Percentiles rank a stretch among this genome's conserved stretches.
Evolutionary conservation across 2,888 invertebrate species (phyloP).

Genomic region (Cheilosia impressa): DNA sequence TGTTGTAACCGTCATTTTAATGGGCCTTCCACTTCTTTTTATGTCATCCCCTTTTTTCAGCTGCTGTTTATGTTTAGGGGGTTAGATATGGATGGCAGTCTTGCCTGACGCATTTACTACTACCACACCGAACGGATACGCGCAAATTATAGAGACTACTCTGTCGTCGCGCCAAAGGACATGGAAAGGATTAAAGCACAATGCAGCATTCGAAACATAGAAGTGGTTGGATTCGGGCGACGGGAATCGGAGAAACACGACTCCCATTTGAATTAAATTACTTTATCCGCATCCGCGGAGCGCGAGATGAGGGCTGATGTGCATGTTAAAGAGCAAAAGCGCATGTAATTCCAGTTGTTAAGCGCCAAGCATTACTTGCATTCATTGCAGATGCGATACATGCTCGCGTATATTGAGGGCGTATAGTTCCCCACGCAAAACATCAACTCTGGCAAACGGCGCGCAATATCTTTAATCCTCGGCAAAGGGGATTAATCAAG

Average conservation of each 20-base stretch:
- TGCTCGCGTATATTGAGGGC: conserved; percentile 31
- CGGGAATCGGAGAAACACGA: conserved; percentile 10
- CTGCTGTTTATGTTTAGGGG: conserved; percentile 20
- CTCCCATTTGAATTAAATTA: conserved; percentile 65
- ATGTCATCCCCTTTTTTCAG: conserved; percentile 28
- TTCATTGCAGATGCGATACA: conserved; percentile 44
- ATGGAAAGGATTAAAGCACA: conserved; percentile 50
- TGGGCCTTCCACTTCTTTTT: conserved; percentile 39
- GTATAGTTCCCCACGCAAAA: conserved; percentile 37
- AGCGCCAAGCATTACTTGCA: conserved; percentile 44
- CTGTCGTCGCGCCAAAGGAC: conserved; percentile 41
- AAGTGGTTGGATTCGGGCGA: neutral
- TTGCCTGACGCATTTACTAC: conserved; percentile 30
- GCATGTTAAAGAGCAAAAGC: conserved; percentile 70
- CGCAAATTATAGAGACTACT: conserved; percentile 71
- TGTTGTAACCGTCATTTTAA: conserved; percentile 61
- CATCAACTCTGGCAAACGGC: conserved; percentile 39
- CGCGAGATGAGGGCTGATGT: conserved; percentile 53
- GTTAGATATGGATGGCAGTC: conserved; percentile 2
- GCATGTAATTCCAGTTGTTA: conserved; percentile 64
- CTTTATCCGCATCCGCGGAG: conserved; percentile 55
- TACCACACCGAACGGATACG: conserved; percentile 31
- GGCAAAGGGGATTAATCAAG: conserved; percentile 56
- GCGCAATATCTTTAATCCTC: conserved; percentile 52
- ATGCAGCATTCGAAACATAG: conserved; percentile 34